Base-by-base conservation (phyloP, 2,113 vertebrate species). In the Heterotis niloticus region DNA sequence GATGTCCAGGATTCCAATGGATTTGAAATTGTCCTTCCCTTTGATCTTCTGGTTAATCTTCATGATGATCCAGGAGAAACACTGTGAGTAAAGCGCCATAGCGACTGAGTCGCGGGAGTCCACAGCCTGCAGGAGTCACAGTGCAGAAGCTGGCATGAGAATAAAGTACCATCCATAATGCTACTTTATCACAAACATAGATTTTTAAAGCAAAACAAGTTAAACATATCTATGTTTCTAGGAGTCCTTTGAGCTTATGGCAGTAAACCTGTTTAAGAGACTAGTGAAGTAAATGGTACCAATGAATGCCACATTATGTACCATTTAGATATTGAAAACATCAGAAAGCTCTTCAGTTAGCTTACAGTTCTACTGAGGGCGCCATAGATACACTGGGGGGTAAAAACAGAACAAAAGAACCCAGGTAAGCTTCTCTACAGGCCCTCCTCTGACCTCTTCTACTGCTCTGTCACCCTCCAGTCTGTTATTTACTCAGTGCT, bases 1-100 rank as follows among this genome's bases (percentile, higher is more conserved):
- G 83, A 97, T 97, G 90, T 97, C 96, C 24, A 97, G 91, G 88
- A 97, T 97, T 77, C 95, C 95, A n/a, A 97, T 95, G 82, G 95
- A 97, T 83, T 96, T 97, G 76, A 97, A 97, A 88, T 96, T 96
- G 87, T 97, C 95, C 78, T 94, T 95, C 81, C 96, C 94, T 84
- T 93, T 95, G 86, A 97, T 91, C 84, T 95, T 95, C 71, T 90
- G 91, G 81, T 97, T 97, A 86, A 97, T 96, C 84, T 94, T 95
- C 77, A 87, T 91, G 86, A 97, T 95, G 85, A 97, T 94, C 95
- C 95, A 97, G 7, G 96, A 96, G 84, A 97, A 97, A 84, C 96
- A 97, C 83, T 95, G 94, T 24, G 95, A 95, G 84, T 97, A 97
- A 12, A 97, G 89, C 0, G 96, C 96, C 96, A 97, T 97, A 65